phyloP scores from a whole-genome alignment of 2,113 vertebrate genomes.

The Pyrgilauda ruficollis region DNA sequence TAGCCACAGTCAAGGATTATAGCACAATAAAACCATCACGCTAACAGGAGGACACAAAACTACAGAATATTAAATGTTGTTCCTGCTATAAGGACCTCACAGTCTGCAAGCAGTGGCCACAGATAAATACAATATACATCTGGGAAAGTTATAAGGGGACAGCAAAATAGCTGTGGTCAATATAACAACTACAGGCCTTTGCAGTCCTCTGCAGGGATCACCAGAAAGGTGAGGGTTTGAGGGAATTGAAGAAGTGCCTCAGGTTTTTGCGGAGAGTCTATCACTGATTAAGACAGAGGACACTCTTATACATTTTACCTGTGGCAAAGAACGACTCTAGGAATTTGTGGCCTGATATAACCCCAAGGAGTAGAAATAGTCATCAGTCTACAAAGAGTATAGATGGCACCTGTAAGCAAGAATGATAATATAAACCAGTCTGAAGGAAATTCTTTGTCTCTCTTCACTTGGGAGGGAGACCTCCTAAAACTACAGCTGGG shows the following conservation, averaged over 20 bases:
- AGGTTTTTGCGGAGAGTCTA: not conserved
- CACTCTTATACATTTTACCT: not conserved
- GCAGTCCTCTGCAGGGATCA: not conserved
- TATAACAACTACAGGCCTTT: not conserved
- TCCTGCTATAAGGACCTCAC: not conserved
- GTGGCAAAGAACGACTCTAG: not conserved
- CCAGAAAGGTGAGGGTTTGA: not conserved
- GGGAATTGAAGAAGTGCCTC: not conserved
- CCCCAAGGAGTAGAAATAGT: not conserved
- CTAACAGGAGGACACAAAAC: not conserved
- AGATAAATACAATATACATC: not conserved
- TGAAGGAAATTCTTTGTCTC: not conserved
- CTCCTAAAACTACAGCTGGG: not conserved
- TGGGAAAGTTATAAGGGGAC: not conserved
- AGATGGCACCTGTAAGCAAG: not conserved
- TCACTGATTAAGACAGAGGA: not conserved
- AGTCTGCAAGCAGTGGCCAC: not conserved
- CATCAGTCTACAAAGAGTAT: not conserved
- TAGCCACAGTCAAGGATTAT: not conserved
- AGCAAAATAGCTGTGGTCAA: not conserved
- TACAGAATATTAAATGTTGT: not conserved
- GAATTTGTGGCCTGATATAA: not conserved
- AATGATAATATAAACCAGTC: not conserved
- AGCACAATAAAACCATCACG: not conserved
- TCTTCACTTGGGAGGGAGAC: not conserved